These are phyloP conservation scores for Aleiodes leptofemur DNA, from an alignment of 2,888 invertebrate genomes.

Conservation along the genomic window DNA sequence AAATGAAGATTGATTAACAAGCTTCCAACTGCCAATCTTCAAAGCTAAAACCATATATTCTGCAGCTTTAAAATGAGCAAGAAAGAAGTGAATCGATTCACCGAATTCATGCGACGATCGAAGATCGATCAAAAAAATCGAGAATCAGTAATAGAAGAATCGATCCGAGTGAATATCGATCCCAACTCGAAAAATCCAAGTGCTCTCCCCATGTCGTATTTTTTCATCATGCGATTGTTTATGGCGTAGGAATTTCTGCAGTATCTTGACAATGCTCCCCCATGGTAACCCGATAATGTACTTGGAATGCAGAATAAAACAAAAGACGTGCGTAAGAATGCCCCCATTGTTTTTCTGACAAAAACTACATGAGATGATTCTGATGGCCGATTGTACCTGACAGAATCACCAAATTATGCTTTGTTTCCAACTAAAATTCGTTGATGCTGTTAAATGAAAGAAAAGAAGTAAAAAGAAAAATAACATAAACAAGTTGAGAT, in stretches of 20 bases:
- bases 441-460: neutral
- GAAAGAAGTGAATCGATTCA: too few relatives aligned
- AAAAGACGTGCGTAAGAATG: slow-evolving; percentile 64
- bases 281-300: slow-evolving; percentile 71
- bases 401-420: neutral
- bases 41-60: too few relatives aligned
- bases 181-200: too few relatives aligned
- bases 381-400: slow-evolving; percentile 9
- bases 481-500: neutral
- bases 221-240: neutral
- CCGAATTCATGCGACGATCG: too few relatives aligned
- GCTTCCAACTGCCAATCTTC: too few relatives aligned
- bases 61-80: too few relatives aligned
- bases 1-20: too few relatives aligned
- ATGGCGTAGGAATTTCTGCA: slow-evolving; percentile 8
- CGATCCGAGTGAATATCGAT: too few relatives aligned
- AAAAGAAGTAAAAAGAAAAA: neutral
- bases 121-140: too few relatives aligned
- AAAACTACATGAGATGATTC: slow-evolving; percentile 56
- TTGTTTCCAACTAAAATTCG: neutral
- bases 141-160: too few relatives aligned
- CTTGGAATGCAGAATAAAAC: slow-evolving; percentile 58
- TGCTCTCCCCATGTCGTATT: neutral
- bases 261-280: slow-evolving; percentile 65
- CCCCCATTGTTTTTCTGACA: slow-evolving; percentile 59